phyloP scores from a whole-genome alignment of 92 coral and sea anemone genomes.

The Palythoa grandiflora region DNA sequence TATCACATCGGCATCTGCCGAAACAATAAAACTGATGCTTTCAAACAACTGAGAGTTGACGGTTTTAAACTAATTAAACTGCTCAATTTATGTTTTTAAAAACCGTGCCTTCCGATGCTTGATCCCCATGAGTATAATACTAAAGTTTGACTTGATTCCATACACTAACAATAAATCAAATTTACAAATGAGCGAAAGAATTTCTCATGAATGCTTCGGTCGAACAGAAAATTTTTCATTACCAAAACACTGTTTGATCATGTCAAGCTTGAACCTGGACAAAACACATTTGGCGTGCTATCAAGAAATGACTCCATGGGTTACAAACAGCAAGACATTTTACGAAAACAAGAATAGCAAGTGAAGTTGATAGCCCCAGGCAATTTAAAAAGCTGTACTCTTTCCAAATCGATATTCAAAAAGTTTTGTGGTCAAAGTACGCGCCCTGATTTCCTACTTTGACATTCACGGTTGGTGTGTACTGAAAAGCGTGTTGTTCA shows the following conservation, averaged over 20 bases:
- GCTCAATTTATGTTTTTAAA: slow-evolving; percentile 3
- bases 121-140: no score
- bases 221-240: not conserved
- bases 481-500: not conserved
- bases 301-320: slow-evolving; percentile 20
- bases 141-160: no score
- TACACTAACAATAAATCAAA: no score
- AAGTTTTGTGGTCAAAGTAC: not conserved
- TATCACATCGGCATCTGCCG: not conserved
- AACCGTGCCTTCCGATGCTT: not conserved
- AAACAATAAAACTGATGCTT: not conserved
- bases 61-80: not conserved
- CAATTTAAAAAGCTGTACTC: not conserved
- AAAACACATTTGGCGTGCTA: slow-evolving; percentile 3
- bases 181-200: no score
- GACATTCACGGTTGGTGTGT: not conserved
- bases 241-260: not conserved
- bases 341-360: slow-evolving; percentile 21
- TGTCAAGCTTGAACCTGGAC: not conserved
- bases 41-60: not conserved
- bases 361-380: not conserved
- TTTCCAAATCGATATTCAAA: not conserved
- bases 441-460: not conserved
- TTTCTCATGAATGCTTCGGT: no score
- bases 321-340: slow-evolving; percentile 26